Evolutionary conservation across 2,113 vertebrate genomes (phyloP), one percentile per base, ranked within the genome.

Genomic region (Tauraco erythrolophus): DNA sequence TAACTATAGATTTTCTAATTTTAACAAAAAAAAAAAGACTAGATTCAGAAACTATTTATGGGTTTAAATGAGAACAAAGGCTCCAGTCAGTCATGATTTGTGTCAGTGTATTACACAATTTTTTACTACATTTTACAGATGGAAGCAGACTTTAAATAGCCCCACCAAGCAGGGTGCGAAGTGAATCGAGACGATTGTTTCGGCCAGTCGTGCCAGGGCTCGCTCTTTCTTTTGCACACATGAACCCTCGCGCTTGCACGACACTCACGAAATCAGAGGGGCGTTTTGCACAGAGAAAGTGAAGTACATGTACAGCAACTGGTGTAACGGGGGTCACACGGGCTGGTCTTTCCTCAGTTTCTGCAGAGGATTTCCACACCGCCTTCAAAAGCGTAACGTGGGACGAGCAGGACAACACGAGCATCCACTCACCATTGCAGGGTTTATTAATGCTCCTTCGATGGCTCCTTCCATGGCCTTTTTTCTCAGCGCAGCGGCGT

Each of bases 381-480:
- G 76, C 37, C 17, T 61, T 16, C 28, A 6, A 19, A 48, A 3
- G 60, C 6, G 17, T 11, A 53, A n/a, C 2, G 28, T 33, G 4
- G 58, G 1, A 6, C 37, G 2, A 8, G 3, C n/a, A 5, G 57
- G 37, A 2, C 21, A 7, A 3, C 31, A 2, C 15, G 4, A 10
- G 39, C n/a, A 2, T 9, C 7, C 80, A 19, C 98, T 99, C 96
- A 99, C 99, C 99, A 99, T 96, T 5, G 97, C 92, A 1, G 99
- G 99, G 90, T 99, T 99, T 92, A 99, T 98, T 76, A 99, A 84
- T 0, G 99, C 98, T 11, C 98, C 99, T 6, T 94, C 96, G 14
- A 99, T 96, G 64, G 97, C 70, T 2, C 99, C 99, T 50, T 99
- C 98, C 94, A 99, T 96, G 16, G 99, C 99, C 35, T 98, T 99